phyloP scores from a whole-genome alignment of 2,888 invertebrate species.

The Lysandra coridon region DNA sequence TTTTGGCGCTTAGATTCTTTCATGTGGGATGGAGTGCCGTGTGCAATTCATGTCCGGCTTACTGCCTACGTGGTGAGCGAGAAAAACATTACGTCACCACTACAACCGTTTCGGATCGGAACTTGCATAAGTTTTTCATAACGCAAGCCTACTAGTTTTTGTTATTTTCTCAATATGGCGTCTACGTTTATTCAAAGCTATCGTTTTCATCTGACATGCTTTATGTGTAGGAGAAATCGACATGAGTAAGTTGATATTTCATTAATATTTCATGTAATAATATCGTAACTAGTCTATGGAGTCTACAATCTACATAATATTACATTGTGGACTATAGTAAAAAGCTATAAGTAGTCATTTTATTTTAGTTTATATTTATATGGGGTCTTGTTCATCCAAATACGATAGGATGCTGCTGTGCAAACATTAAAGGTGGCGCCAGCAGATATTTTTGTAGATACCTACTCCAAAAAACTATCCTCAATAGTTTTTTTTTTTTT shows the following conservation, averaged over 20 bases:
- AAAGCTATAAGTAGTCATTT: too few species aligned
- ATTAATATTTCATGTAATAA: slow-evolving; percentile 12
- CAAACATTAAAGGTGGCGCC: too few species aligned
- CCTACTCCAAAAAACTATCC: too few species aligned
- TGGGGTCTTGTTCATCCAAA: too few species aligned
- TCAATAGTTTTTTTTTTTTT: too few species aligned
- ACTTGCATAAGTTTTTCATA: slow-evolving; percentile 37
- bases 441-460: too few species aligned
- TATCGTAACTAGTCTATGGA: too few species aligned
- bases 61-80: slow-evolving; percentile 62
- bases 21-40: slow-evolving; percentile 75
- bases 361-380: too few species aligned
- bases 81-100: slow-evolving; percentile 71
- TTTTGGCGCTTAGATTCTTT: slow-evolving; percentile 61
- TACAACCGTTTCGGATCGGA: slow-evolving; percentile 47
- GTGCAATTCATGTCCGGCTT: slow-evolving; percentile 72
- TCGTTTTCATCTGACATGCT: slow-evolving; percentile 20
- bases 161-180: slow-evolving; percentile 31
- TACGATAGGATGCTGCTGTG: too few species aligned
- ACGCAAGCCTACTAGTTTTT: slow-evolving; percentile 39
- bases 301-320: too few species aligned
- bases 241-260: slow-evolving; percentile 38
- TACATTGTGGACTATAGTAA: too few species aligned
- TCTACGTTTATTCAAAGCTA: slow-evolving; percentile 36
- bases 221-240: slow-evolving; percentile 19